phyloP scores from a whole-genome alignment of 92 coral and sea anemone species.

The Parazoanthus swiftii region DNA sequence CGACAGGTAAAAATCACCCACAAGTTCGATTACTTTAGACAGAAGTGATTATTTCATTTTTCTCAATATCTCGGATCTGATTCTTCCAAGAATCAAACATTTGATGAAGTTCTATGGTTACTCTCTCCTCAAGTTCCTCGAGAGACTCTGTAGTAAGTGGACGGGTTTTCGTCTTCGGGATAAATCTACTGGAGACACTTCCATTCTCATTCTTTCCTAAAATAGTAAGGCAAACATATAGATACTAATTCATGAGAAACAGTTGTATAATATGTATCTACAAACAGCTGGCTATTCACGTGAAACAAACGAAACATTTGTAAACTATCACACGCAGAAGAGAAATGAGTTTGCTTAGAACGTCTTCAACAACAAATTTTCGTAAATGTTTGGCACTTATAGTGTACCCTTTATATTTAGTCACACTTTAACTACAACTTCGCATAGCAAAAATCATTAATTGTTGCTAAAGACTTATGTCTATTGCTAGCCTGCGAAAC shows the following conservation, averaged over 20 bases:
- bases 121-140: constrained; percentile 20
- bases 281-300: too few relatives aligned
- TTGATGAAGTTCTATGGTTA: constrained; percentile 23
- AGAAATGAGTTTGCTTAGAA: too few relatives aligned
- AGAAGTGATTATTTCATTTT: constrained; percentile 19
- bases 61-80: constrained; percentile 10
- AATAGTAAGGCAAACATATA: neutral
- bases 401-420: too few relatives aligned
- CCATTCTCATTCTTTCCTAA: constrained; percentile 12
- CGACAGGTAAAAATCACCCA: neutral
- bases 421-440: too few relatives aligned
- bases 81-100: constrained; percentile 39
- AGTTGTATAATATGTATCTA: too few relatives aligned
- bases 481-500: too few relatives aligned
- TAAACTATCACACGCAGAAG: neutral
- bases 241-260: neutral
- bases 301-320: too few relatives aligned
- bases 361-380: neutral
- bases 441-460: too few relatives aligned
- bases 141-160: constrained; percentile 30
- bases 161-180: constrained; percentile 12
- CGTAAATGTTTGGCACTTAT: neutral
- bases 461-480: too few relatives aligned
- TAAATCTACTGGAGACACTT: neutral
- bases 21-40: neutral